phyloP scores from a whole-genome alignment of 2,113 vertebrate genomes.

The Cepphus grylle region DNA sequence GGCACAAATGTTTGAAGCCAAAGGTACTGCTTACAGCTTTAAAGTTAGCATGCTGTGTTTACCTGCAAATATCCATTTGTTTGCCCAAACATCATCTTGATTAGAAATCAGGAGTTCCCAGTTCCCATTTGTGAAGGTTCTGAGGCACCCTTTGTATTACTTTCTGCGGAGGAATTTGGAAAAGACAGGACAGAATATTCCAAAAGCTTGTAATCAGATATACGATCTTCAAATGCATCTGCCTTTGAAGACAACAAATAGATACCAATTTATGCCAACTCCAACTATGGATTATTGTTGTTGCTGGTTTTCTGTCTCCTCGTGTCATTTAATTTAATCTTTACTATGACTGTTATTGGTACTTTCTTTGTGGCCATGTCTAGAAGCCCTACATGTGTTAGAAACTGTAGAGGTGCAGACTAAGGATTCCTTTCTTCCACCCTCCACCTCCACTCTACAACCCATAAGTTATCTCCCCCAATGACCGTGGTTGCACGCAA shows the following conservation, averaged over 20 bases:
- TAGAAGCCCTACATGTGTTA: not conserved
- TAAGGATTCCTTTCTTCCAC: not conserved
- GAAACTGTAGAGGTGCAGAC: not conserved
- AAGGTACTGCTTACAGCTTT: not conserved
- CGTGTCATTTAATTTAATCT: not conserved
- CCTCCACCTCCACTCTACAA: not conserved
- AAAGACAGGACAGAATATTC: not conserved
- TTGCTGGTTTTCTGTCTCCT: not conserved
- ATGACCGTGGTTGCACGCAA: not conserved
- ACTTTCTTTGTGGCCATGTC: not conserved
- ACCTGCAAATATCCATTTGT: constrained; percentile 17
- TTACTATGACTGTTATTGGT: not conserved
- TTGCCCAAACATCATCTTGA: not conserved
- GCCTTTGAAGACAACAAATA: not conserved
- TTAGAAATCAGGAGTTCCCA: not conserved
- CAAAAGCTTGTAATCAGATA: not conserved
- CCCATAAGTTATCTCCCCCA: not conserved
- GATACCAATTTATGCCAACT: not conserved
- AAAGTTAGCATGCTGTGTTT: not conserved
- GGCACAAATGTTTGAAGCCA: not conserved
- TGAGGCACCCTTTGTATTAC: not conserved
- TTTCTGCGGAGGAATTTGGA: not conserved
- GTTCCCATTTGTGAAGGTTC: not conserved
- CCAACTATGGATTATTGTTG: not conserved
- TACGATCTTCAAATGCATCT: not conserved